Evolutionary conservation across 2,888 invertebrate genomes (phyloP).

Genomic region (Mystacides longicornis): DNA sequence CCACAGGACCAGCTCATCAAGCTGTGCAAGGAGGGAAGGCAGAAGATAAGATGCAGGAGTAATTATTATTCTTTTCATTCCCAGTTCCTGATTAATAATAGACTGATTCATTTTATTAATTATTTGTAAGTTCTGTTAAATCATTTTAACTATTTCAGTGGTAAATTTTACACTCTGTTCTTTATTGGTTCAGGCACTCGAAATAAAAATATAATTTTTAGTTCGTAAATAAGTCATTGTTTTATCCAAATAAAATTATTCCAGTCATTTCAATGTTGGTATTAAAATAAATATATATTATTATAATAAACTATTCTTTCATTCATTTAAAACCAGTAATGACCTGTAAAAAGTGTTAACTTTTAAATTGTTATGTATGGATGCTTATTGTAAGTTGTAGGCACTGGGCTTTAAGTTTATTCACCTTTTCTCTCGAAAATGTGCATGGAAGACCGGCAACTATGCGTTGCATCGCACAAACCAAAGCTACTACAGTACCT

Average conservation of each 20-base stretch:
- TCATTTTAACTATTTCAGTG: background rate
- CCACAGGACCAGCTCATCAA: slow-evolving; percentile 51
- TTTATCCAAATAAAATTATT: background rate
- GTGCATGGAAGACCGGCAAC: too few species aligned
- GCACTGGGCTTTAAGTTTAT: too few species aligned
- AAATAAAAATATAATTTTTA: background rate
- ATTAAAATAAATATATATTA: background rate
- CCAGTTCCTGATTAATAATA: background rate
- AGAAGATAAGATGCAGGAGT: slow-evolving; percentile 7
- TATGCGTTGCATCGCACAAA: too few species aligned
- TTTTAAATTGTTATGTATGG: too few species aligned
- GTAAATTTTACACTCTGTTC: background rate
- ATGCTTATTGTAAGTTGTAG: too few species aligned
- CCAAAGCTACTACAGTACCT: too few species aligned
- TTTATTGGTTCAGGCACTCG: background rate
- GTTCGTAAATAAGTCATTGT: background rate
- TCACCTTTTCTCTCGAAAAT: too few species aligned
- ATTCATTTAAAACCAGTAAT: background rate
- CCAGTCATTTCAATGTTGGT: background rate
- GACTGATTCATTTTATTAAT: slow-evolving; percentile 8
- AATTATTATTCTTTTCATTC: background rate
- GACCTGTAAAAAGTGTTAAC: too few species aligned
- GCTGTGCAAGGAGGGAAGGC: background rate
- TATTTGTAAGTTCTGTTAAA: background rate
- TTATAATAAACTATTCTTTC: background rate